Evolutionary conservation across 2,113 vertebrate species (phyloP), one percentile per base, ranked within the genome.

Genomic region (Alces alces): DNA sequence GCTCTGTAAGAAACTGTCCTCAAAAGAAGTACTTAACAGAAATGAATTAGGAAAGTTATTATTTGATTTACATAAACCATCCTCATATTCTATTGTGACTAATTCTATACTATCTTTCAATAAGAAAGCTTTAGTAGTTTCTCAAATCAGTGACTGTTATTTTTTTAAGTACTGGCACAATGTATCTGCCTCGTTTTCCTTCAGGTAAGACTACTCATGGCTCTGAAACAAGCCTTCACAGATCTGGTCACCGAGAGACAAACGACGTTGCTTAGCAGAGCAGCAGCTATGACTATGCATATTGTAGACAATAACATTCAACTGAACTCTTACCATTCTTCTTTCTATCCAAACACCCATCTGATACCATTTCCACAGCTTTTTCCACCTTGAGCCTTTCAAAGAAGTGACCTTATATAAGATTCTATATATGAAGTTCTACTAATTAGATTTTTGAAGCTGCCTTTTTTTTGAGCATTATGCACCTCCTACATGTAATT

Each of bases 221-320:
- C 50, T 97, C 80, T 96, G 39, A 80, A 95, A 94, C 11, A 96
- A 66, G 61, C 45, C 43, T 96, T 96, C 47, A 33, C 1, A 0
- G 76, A 85, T 39, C 86, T 88, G 85, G 94, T 90, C 91, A 95
- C 91, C 36, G 95, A 92, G 84, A 96, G 80, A 97, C 57, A 94
- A 50, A 89, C 43, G 86, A 30, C 80, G 91, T 28, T 97, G 90
- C 86, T 95, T 95, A 91, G 83, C 91, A 91, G 90, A 92, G 88
- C 61, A 96, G 89, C 88, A 96, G 76, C 30, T 57, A 83, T 88
- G 91, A 95, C 97, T 85, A 39, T 70, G 89, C 85, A 93, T 61
- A 91, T 86, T 92, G 91, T 45, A 87, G 66, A 45, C 27, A n/a
- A 36, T 43, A 89, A 87, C 70, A 33, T 66, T 78, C 93, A 23